These are phyloP conservation scores for Lucilia sericata DNA, from an alignment of 1,140 invertebrate species.

Conservation along the genomic window DNA sequence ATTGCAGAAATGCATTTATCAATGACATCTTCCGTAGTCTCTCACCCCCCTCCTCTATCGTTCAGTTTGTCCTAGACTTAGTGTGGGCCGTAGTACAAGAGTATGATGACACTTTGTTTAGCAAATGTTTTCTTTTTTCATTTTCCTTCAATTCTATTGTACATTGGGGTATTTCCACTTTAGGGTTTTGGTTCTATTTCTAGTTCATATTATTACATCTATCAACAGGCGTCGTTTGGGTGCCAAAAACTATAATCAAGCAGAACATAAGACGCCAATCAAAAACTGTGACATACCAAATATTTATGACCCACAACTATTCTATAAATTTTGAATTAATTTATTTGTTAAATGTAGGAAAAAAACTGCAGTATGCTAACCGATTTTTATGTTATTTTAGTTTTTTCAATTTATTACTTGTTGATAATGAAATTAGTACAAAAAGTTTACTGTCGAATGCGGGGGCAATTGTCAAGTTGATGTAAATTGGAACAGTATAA, in stretches of 20 bases:
- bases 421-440: too few relatives aligned
- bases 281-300: slow-evolving; percentile 3
- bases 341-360: neutral
- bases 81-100: neutral
- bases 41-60: neutral
- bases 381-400: neutral
- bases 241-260: slow-evolving; percentile 7
- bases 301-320: slow-evolving; percentile 6
- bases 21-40: neutral
- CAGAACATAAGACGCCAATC: slow-evolving; percentile 19
- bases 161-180: neutral
- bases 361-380: neutral
- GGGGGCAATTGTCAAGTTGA: too few relatives aligned
- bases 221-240: slow-evolving; percentile 14
- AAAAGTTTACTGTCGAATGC: too few relatives aligned
- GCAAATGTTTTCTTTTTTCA: neutral
- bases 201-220: neutral
- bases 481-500: too few relatives aligned
- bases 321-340: too few relatives aligned
- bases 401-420: neutral
- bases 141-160: neutral
- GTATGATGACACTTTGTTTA: neutral
- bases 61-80: neutral
- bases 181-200: neutral
- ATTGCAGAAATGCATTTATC: slow-evolving; percentile 24